These are phyloP conservation scores for Glossophaga mutica DNA, from an alignment of 2,797 vertebrate species.

Conservation along the genomic window DNA sequence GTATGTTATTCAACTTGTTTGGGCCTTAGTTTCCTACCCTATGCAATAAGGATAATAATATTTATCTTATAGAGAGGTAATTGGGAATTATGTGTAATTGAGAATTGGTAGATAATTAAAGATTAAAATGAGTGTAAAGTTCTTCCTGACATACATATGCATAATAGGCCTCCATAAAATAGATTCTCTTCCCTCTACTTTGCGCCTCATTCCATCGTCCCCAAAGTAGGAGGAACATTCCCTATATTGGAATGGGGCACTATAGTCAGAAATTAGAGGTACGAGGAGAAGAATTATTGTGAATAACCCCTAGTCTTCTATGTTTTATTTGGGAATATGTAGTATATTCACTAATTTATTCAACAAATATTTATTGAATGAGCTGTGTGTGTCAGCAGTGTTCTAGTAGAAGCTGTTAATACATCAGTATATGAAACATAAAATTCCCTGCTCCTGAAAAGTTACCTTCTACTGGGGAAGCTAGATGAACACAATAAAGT, in stretches of 20 bases:
- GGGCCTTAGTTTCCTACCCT: background rate
- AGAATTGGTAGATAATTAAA: conserved; percentile 16
- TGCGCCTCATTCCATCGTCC: background rate
- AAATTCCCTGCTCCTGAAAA: background rate
- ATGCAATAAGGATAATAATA: background rate
- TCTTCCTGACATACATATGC: background rate
- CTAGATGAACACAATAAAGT: background rate
- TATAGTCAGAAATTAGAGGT: background rate
- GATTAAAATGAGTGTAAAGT: background rate
- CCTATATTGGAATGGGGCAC: background rate
- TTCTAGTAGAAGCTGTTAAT: background rate
- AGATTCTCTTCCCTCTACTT: background rate
- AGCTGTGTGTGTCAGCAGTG: background rate
- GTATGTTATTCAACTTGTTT: background rate
- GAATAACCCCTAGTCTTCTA: background rate
- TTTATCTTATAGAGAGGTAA: background rate
- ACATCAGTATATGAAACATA: background rate
- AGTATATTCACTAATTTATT: background rate
- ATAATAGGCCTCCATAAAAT: background rate
- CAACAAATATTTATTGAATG: background rate
- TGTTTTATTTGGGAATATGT: conserved; percentile 34
- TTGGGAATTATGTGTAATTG: conserved; percentile 3
- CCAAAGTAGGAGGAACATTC: background rate
- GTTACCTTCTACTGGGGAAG: background rate
- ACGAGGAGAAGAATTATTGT: background rate